Evolutionary conservation across 2,113 vertebrate genomes (phyloP).

Genomic region (Heterotilapia buettikoferi): DNA sequence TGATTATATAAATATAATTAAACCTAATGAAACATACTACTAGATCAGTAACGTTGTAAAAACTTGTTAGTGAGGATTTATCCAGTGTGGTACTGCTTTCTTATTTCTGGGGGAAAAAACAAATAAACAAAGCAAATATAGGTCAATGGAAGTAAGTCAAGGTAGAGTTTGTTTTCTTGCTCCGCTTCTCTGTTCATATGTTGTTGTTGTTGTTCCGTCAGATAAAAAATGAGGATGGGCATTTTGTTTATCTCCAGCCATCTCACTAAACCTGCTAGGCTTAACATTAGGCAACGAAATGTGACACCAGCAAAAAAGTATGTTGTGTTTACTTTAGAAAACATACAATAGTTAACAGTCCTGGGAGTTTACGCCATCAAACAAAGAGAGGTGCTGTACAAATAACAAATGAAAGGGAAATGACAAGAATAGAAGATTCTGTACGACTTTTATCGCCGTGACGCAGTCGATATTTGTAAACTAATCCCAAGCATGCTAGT

Average conservation of each 20-base stretch:
- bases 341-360: background rate
- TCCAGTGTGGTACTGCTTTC: background rate
- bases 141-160: background rate
- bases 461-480: background rate
- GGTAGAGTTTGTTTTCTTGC: background rate
- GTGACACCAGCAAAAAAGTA: background rate
- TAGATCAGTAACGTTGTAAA: background rate
- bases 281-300: background rate
- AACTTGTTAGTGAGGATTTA: background rate
- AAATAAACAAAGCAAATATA: background rate
- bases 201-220: background rate
- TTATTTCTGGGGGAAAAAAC: fast-evolving
- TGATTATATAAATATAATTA: background rate
- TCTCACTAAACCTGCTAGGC: background rate
- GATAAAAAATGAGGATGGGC: background rate
- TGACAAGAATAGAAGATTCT: background rate
- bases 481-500: background rate
- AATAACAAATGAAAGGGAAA: background rate
- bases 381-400: background rate
- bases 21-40: background rate
- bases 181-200: background rate
- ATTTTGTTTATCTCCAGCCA: background rate
- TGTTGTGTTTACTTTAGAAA: background rate
- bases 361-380: background rate
- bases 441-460: background rate